Base-by-base conservation (phyloP, 2,113 vertebrate species). In the Crotalus tigris region DNA sequence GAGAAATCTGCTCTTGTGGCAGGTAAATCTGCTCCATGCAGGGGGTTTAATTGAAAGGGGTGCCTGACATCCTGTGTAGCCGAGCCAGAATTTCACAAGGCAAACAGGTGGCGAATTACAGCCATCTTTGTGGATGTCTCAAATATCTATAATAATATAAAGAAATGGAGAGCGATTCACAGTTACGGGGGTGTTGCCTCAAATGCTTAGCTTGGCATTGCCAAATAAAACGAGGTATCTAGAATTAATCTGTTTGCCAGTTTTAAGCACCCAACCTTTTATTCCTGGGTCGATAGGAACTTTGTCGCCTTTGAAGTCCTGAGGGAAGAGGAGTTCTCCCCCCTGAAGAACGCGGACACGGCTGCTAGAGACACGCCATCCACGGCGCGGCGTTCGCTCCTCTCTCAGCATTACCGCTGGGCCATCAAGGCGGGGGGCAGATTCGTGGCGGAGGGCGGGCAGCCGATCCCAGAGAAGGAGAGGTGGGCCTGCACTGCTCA, bases 261-360 rank as follows among this genome's bases (percentile, higher is more conserved):
- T 85, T 90, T 89, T 59, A 81, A 92, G 26, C 39, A 19, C 13
- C 46, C 17, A 15, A 13, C 49, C 17, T 15, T 61, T 94, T 55
- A 89, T 91, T 91, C 87, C 58, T 85, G 61, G 94, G 21, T 69
- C 3, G 75, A 3, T 95, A 99, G 99, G 96, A 99, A 98, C 92
- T 99, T 99, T 54, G 98, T 99, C 39, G 98, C 96, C 11, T 99
- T 99, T 90, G 99, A 99, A 96, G 99, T 99, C 9, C 44, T 92
- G 46, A 96, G 99, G 91, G 98, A 99, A 93, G 99, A 99, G 0
- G 99, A 99, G 95, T 99, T 99, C 92, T 98, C 99, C 0, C 99
- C 99, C 0, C 95, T 99, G 86, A 99, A 99, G 96, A 99, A 99
- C 0, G 98, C 98, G 0, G 98, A 98, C 29, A 96, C 96, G 0